Conservation (phyloP, 2,113 vertebrate genomes). For the Poeciliopsis prolifica region DNA sequence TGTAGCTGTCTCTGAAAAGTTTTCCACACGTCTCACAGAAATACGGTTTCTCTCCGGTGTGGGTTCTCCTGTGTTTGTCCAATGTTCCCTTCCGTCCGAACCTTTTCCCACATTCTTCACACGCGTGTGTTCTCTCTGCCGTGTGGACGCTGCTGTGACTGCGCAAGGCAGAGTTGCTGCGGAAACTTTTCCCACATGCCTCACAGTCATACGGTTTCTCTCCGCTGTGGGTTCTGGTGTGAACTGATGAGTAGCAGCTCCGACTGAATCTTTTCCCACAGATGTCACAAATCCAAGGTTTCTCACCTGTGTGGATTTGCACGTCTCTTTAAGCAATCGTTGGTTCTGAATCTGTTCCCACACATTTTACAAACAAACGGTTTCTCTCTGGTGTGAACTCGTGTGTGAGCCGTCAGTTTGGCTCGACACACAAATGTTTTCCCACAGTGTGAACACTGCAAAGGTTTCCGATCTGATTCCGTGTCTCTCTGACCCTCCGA, state of each 20-base stretch:
- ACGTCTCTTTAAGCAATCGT: neutral
- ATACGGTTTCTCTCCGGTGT: no score
- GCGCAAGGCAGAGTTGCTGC: neutral
- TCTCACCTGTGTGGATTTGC: neutral
- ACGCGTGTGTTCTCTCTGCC: neutral
- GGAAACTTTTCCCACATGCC: neutral
- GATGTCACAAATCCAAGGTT: neutral
- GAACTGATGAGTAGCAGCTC: neutral
- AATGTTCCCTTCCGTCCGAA: no score
- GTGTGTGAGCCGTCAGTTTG: neutral
- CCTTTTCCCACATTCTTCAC: slow-evolving; percentile 1
- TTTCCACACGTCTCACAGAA: no score
- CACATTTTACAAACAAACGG: neutral
- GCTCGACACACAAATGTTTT: neutral
- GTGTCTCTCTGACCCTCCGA: neutral
- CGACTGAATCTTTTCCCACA: slow-evolving; percentile 4
- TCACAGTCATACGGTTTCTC: neutral
- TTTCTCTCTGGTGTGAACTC: neutral
- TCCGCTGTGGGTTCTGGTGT: slow-evolving; percentile 2
- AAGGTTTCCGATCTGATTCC: neutral
- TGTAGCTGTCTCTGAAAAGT: no score
- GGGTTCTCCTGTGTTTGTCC: no score
- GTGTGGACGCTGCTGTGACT: neutral
- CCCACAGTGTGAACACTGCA: neutral
- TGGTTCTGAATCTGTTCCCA: neutral